Conservation (phyloP, 2,888 invertebrate genomes). For the Rhabditophanes sp. region DNA sequence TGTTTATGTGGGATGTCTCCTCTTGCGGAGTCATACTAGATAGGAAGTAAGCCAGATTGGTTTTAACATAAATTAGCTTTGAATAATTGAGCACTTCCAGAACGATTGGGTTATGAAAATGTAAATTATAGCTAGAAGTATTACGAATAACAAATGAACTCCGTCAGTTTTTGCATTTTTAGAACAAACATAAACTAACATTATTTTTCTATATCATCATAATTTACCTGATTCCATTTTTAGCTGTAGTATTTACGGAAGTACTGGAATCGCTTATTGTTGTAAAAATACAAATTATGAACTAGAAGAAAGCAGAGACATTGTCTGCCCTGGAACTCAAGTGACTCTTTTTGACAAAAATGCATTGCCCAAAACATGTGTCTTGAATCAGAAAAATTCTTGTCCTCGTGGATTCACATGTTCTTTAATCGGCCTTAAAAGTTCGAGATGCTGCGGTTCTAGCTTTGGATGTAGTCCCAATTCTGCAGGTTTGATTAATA, state of each 20-base stretch:
- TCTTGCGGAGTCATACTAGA: too few relatives aligned
- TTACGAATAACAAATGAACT: too few relatives aligned
- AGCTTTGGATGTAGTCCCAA: conserved; percentile 40
- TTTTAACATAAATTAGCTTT: too few relatives aligned
- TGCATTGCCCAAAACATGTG: conserved; percentile 31
- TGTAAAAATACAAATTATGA: conserved; percentile 20
- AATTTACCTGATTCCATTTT: too few relatives aligned
- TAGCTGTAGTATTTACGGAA: conserved; percentile 37
- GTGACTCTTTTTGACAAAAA: conserved; percentile 35
- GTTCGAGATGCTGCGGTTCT: conserved; percentile 38
- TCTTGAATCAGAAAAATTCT: conserved; percentile 20
- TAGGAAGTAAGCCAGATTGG: too few relatives aligned
- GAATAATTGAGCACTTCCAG: too few relatives aligned
- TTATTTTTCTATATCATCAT: too few relatives aligned
- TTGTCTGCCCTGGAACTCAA: conserved; percentile 29
- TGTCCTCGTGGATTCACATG: conserved; percentile 41
- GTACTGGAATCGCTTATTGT: conserved; percentile 41
- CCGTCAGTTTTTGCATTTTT: too few relatives aligned
- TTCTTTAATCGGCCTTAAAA: conserved; percentile 32
- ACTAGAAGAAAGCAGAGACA: conserved; percentile 7
- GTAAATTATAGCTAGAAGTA: too few relatives aligned
- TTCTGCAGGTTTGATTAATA: conserved; percentile 34
- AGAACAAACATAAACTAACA: too few relatives aligned
- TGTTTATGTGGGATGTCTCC: too few relatives aligned
- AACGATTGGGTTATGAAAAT: too few relatives aligned